phyloP scores from a whole-genome alignment of 2,888 invertebrate species.

The Drosophila setosimentum region DNA sequence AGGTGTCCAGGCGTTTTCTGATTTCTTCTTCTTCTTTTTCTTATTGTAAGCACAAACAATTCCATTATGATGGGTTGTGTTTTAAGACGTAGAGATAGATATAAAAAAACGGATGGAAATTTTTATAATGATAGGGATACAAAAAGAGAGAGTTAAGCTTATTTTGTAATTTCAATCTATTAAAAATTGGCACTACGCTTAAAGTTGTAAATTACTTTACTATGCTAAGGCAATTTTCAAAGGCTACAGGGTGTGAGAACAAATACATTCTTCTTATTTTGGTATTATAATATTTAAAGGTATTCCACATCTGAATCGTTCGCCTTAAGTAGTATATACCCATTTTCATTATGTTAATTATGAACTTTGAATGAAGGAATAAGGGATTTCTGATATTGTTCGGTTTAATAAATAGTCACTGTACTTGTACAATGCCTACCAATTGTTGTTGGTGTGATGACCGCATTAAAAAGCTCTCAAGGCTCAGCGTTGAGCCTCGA shows the following conservation, averaged over 20 bases:
- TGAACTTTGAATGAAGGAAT: no score
- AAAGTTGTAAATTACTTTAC: neutral
- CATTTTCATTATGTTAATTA: neutral
- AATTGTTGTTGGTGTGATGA: conserved; percentile 9
- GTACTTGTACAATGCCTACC: neutral
- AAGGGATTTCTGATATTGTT: neutral
- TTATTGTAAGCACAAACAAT: conserved; percentile 36
- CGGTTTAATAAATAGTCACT: neutral
- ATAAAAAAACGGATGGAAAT: neutral
- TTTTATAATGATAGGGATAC: neutral
- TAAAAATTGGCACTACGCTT: neutral
- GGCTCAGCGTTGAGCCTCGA: neutral
- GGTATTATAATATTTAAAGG: neutral
- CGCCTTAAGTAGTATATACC: neutral
- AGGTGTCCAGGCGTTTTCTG: conserved; percentile 46
- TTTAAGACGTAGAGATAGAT: conserved; percentile 19
- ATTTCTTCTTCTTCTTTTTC: neutral
- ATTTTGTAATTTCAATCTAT: neutral
- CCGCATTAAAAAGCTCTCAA: conserved; percentile 2
- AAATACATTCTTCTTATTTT: neutral
- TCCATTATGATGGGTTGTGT: conserved; percentile 56
- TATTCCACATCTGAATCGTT: neutral
- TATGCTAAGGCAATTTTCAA: neutral
- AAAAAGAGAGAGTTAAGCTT: neutral
- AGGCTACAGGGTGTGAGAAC: neutral